phyloP scores from a whole-genome alignment of 2,888 invertebrate species.

The Andricus curvator region DNA sequence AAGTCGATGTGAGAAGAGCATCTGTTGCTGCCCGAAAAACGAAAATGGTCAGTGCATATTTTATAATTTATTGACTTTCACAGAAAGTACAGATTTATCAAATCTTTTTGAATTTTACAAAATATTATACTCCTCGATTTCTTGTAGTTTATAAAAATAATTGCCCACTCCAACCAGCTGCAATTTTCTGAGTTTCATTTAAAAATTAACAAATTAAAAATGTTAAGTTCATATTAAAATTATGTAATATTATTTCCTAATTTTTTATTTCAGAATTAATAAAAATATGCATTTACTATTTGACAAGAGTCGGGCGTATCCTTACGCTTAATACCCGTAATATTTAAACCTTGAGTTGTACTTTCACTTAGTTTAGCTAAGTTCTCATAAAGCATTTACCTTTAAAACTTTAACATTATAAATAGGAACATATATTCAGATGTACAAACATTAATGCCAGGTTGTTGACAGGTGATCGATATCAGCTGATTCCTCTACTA shows the following conservation, averaged over 20 bases:
- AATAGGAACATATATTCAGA: neutral
- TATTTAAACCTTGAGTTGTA: slow-evolving; percentile 16
- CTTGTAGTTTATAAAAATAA: neutral
- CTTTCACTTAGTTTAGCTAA: slow-evolving; percentile 25
- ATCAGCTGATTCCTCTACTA: no score
- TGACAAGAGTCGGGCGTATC: slow-evolving; percentile 10
- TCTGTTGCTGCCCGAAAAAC: slow-evolving; percentile 59
- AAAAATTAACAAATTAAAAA: neutral
- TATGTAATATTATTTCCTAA: neutral
- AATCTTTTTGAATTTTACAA: neutral
- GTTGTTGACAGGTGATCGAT: neutral
- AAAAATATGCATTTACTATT: neutral
- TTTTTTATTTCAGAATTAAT: neutral
- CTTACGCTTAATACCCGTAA: neutral
- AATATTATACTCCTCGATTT: slow-evolving; percentile 5
- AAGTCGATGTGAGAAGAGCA: slow-evolving; percentile 57
- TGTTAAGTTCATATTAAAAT: neutral
- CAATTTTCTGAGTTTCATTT: neutral
- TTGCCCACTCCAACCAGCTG: neutral
- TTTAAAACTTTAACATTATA: neutral
- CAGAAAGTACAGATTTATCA: neutral
- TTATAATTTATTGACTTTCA: neutral
- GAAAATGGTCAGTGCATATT: slow-evolving; percentile 64
- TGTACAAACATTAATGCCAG: neutral
- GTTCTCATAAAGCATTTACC: neutral